These are phyloP conservation scores for Epirrita christyi DNA, from an alignment of 2,888 invertebrate species.

Conservation along the genomic window DNA sequence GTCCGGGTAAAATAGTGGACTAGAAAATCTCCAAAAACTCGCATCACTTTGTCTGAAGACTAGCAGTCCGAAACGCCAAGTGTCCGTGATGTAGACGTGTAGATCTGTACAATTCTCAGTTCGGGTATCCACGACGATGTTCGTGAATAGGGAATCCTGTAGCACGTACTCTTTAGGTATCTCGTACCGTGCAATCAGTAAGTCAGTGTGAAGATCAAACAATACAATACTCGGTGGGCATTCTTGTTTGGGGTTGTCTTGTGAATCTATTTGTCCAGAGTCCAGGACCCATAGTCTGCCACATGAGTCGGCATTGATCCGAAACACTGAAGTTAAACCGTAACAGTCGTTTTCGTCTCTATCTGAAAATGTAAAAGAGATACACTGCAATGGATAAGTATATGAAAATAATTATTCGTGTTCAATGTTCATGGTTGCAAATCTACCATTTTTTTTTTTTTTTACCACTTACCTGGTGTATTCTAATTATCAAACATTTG, in stretches of 20 bases:
- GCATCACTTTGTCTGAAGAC: conserved; percentile 86
- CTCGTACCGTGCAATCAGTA: conserved; percentile 85
- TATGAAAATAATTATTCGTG: no score
- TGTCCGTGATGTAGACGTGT: conserved; percentile 88
- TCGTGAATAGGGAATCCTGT: conserved; percentile 88
- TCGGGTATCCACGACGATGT: conserved; percentile 87
- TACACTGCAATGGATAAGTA: no score
- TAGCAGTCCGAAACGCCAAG: conserved; percentile 87
- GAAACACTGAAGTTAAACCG: conserved; percentile 90
- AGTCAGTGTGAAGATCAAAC: conserved; percentile 88
- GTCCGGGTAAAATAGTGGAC: conserved; percentile 89
- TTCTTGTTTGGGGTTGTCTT: conserved; percentile 86
- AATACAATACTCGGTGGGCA: conserved; percentile 90
- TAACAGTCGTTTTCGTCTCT: conserved; percentile 82
- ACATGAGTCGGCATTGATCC: conserved; percentile 90
- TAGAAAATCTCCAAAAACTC: conserved; percentile 87
- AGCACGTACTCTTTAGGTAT: conserved; percentile 87
- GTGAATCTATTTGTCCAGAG: conserved; percentile 90
- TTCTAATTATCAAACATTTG: no score
- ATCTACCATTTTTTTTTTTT: no score
- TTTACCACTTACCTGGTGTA: no score
- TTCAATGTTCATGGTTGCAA: no score
- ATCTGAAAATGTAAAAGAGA: conserved; percentile 45
- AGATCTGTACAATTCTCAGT: conserved; percentile 85
- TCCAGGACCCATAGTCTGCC: conserved; percentile 92